Conservation (phyloP, 2,113 vertebrate species). For the Lepus timidus region DNA sequence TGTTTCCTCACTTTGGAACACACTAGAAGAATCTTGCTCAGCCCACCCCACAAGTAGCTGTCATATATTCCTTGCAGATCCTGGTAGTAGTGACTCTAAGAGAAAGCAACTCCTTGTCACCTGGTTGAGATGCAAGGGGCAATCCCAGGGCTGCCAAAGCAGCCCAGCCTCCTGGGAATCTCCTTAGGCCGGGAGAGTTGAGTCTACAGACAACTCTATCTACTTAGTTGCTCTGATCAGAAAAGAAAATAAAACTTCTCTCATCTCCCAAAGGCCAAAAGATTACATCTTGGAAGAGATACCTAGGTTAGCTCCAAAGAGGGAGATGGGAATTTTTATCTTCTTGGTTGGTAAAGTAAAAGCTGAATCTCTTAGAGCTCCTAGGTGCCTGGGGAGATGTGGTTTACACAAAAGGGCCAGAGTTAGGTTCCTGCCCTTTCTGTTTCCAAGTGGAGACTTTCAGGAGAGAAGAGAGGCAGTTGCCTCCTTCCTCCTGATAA, state of each 20-base stretch:
- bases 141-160: neutral
- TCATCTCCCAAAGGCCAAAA: neutral
- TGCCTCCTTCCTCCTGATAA: neutral
- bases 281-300: neutral
- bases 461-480: neutral
- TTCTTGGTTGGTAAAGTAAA: neutral
- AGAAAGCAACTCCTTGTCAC: neutral
- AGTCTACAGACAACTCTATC: neutral
- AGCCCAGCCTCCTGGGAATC: neutral
- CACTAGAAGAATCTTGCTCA: neutral
- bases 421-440: neutral
- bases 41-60: neutral
- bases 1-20: neutral
- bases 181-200: neutral
- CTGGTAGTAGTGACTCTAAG: neutral
- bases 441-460: neutral
- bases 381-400: neutral
- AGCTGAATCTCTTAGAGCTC: neutral
- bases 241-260: neutral
- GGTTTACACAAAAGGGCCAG: neutral
- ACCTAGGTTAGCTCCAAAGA: neutral
- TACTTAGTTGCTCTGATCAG: neutral
- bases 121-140: neutral
- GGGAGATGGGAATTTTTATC: neutral
- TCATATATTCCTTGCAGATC: neutral